These are phyloP conservation scores for Pygocentrus nattereri DNA, from an alignment of 2,797 vertebrate genomes.

Conservation along the genomic window DNA sequence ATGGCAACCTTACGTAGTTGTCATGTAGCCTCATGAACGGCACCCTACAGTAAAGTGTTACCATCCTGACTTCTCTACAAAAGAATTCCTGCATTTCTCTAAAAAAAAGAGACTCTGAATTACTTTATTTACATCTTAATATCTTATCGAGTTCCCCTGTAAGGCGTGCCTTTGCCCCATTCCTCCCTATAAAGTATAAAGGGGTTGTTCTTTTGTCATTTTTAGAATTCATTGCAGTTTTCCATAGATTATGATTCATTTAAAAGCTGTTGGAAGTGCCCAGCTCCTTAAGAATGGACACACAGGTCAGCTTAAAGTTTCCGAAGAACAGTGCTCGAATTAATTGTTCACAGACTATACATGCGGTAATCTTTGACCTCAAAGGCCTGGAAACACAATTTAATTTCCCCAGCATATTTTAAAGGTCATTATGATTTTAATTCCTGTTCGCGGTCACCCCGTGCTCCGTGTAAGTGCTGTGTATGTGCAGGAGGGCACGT, in stretches of 20 bases:
- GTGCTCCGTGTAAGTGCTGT: background rate
- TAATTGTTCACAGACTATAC: background rate
- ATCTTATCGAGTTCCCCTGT: no score
- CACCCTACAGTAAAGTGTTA: no score
- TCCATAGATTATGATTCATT: background rate
- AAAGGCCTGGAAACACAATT: constrained; percentile 1
- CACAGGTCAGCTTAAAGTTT: background rate
- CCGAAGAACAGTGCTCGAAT: background rate
- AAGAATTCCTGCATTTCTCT: no score
- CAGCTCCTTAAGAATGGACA: background rate
- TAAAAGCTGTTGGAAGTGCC: background rate
- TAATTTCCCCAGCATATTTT: background rate
- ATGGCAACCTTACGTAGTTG: no score
- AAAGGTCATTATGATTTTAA: constrained; percentile 16
- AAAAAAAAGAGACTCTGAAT: no score
- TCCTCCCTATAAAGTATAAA: no score
- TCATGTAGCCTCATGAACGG: no score
- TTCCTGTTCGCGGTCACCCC: background rate
- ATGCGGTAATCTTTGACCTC: background rate
- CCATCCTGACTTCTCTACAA: no score
- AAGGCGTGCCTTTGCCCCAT: no score
- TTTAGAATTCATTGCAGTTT: background rate
- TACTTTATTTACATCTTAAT: no score
- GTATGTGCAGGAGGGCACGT: background rate
- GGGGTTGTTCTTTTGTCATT: no score